Conservation (phyloP, 2,888 invertebrate genomes). For the Eumerus sabulonum region DNA sequence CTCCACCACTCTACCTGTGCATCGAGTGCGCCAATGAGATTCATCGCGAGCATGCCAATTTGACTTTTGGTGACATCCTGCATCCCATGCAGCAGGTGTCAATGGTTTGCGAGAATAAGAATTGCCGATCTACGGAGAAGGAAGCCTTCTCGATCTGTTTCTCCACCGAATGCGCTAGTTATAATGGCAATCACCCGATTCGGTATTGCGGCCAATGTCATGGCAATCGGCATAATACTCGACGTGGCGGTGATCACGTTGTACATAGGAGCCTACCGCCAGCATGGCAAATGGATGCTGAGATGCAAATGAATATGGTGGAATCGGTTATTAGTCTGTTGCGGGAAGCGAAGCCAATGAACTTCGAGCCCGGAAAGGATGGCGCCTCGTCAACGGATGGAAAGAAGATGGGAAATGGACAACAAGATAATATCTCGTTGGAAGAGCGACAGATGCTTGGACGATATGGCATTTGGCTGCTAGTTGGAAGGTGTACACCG, state of each 20-base stretch:
- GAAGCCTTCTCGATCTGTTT: slow-evolving; percentile 97
- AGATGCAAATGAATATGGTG: slow-evolving; percentile 95
- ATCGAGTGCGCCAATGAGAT: slow-evolving; percentile 97
- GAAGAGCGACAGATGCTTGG: slow-evolving; percentile 95
- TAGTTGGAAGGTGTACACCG: slow-evolving; percentile 95
- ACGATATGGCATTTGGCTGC: slow-evolving; percentile 97
- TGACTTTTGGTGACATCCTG: slow-evolving; percentile 91
- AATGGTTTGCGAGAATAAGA: slow-evolving; percentile 98
- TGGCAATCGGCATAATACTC: slow-evolving; percentile 91
- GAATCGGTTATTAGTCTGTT: slow-evolving; percentile 95
- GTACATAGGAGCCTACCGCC: slow-evolving; percentile 92
- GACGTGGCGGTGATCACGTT: slow-evolving; percentile 93
- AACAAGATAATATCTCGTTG: slow-evolving; percentile 84
- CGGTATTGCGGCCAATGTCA: slow-evolving; percentile 95
- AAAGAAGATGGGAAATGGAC: slow-evolving; percentile 78
- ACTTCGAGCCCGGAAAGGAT: slow-evolving; percentile 83
- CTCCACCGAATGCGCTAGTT: slow-evolving; percentile 96
- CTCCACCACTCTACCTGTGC: slow-evolving; percentile 97
- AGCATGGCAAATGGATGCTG: slow-evolving; percentile 93
- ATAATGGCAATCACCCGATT: slow-evolving; percentile 97
- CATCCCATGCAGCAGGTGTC: slow-evolving; percentile 97
- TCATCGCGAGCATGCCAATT: slow-evolving; percentile 91
- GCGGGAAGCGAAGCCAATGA: slow-evolving; percentile 93
- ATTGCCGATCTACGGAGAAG: slow-evolving; percentile 94
- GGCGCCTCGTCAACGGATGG: slow-evolving; percentile 77